phyloP scores from a whole-genome alignment of 2,113 vertebrate species.

The Chlorodrepanis virens region DNA sequence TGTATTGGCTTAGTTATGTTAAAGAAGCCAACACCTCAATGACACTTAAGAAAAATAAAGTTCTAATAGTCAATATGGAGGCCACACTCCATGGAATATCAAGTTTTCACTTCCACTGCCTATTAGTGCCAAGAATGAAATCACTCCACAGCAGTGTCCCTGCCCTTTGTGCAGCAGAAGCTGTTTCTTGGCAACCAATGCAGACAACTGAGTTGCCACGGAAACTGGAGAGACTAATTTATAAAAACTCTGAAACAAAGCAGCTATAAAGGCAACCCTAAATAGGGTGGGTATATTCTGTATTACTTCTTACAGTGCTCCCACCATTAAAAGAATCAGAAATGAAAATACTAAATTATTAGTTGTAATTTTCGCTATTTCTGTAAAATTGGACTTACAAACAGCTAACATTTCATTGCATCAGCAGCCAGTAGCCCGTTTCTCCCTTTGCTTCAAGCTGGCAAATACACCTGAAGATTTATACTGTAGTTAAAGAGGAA shows the following conservation, averaged over 20 bases:
- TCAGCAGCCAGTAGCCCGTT: not conserved
- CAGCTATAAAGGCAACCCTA: constrained; percentile 39
- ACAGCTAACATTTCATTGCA: not conserved
- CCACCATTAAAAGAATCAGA: not conserved
- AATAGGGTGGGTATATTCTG: not conserved
- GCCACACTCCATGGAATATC: constrained; percentile 21
- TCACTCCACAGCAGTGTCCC: constrained; percentile 75
- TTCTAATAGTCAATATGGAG: constrained; percentile 63
- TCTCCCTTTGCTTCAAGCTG: not conserved
- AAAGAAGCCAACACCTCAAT: not conserved
- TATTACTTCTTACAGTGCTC: not conserved
- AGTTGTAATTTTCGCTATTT: not conserved
- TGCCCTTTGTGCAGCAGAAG: constrained; percentile 77
- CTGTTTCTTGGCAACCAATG: constrained; percentile 91
- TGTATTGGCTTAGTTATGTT: not conserved
- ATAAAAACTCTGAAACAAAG: constrained; percentile 74
- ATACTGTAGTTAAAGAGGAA: not conserved
- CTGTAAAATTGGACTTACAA: not conserved
- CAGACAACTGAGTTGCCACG: constrained; percentile 83
- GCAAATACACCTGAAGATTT: constrained; percentile 43
- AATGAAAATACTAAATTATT: not conserved
- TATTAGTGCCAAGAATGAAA: constrained; percentile 73
- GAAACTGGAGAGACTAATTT: constrained; percentile 78
- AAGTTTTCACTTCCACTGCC: not conserved
- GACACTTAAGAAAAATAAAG: not conserved